phyloP scores from a whole-genome alignment of 2,797 vertebrate species.

The Pelochelys cantorii region DNA sequence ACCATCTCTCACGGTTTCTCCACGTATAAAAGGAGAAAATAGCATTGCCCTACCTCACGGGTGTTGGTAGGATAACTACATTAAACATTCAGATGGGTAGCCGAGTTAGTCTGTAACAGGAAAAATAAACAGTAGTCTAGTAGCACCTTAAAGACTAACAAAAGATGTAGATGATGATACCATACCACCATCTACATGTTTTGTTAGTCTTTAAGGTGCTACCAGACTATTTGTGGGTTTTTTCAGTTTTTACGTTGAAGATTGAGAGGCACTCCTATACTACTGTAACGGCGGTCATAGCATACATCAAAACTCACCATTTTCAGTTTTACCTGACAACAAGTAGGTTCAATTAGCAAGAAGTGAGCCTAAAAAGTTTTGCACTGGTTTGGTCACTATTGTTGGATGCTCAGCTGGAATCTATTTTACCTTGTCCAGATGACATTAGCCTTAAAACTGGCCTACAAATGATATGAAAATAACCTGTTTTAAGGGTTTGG shows the following conservation, averaged over 20 bases:
- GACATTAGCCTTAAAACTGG: neutral
- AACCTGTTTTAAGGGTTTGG: neutral
- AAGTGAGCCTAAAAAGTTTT: neutral
- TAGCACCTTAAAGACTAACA: too few relatives aligned
- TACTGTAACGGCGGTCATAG: neutral
- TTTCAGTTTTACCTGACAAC: constrained; percentile 14
- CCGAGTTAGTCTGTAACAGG: too few relatives aligned
- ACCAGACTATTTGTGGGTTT: too few relatives aligned
- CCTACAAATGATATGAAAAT: neutral
- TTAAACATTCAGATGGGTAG: neutral
- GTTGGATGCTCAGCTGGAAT: neutral
- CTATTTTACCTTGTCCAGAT: constrained; percentile 20
- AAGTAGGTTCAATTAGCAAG: constrained; percentile 46
- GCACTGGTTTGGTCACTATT: neutral
- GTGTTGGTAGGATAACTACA: neutral
- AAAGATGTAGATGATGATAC: too few relatives aligned
- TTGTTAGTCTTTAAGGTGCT: too few relatives aligned
- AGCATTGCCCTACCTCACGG: constrained; percentile 21
- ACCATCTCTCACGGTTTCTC: constrained; percentile 1
- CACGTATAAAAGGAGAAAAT: constrained; percentile 6
- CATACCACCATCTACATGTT: too few relatives aligned
- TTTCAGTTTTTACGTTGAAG: too few relatives aligned
- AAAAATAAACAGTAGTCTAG: too few relatives aligned
- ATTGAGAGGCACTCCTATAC: neutral
- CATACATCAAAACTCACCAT: constrained; percentile 32